These are phyloP conservation scores for Dolichotis patagonum DNA, from an alignment of 2,113 vertebrate genomes.

Conservation along the genomic window DNA sequence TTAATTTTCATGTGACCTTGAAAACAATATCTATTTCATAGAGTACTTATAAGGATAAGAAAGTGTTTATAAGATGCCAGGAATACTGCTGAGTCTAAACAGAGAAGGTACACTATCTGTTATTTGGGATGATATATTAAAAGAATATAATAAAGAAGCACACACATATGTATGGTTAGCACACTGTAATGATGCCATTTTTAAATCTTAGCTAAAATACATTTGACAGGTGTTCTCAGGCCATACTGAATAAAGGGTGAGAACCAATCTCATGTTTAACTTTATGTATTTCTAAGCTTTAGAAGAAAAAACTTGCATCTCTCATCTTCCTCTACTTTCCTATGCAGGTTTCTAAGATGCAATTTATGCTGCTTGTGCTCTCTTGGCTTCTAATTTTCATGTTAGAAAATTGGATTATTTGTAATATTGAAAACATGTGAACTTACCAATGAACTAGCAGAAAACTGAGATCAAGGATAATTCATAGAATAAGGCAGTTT, in stretches of 20 bases:
- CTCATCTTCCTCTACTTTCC: not conserved
- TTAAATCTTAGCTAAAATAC: not conserved
- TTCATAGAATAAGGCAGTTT: not conserved
- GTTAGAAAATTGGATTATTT: conserved; percentile 5
- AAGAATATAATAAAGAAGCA: not conserved
- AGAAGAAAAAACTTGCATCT: not conserved
- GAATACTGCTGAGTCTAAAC: not conserved
- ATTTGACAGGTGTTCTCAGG: not conserved
- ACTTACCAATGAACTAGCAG: not conserved
- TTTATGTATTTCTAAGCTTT: not conserved
- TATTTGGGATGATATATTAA: not conserved
- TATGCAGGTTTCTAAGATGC: not conserved
- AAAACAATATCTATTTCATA: not conserved
- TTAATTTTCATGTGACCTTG: not conserved
- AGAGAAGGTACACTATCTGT: not conserved
- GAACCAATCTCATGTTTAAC: not conserved
- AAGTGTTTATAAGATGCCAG: not conserved
- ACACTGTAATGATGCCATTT: not conserved
- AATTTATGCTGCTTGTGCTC: not conserved
- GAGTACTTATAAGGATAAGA: not conserved
- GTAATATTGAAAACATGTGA: not conserved
- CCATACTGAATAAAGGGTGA: not conserved
- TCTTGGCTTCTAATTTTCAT: conserved; percentile 18
- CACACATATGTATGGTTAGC: not conserved
- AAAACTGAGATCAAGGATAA: not conserved